A percentile compares a stretch with the other conserved stretches of the same genome.
Evolutionary conservation across 2,113 vertebrate species (phyloP).

Genomic region (Uropsilus gracilis): DNA sequence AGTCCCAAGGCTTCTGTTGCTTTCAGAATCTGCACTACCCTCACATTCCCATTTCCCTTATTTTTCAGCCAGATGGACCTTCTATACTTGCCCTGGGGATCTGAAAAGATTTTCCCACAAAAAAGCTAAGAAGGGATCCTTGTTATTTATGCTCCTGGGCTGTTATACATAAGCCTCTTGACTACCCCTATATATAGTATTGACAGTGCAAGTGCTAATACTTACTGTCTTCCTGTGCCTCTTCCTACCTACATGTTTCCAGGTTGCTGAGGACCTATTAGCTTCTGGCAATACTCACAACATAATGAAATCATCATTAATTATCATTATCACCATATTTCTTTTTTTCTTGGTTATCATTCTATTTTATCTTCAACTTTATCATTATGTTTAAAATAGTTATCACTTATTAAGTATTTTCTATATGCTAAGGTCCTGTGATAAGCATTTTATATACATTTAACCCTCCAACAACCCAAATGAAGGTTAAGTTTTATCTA

Average conservation of each 20-base stretch:
- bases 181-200: conserved; percentile 16
- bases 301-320: background rate
- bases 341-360: too few species aligned
- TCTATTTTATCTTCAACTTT: conserved; percentile 15
- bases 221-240: background rate
- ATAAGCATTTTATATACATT: conserved; percentile 37
- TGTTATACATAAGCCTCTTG: conserved; percentile 8
- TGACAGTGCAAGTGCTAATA: conserved; percentile 31
- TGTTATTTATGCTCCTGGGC: background rate
- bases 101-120: conserved; percentile 24
- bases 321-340: background rate
- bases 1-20: conserved; percentile 16
- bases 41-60: background rate
- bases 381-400: conserved; percentile 29
- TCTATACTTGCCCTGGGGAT: background rate
- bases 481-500: conserved; percentile 31
- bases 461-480: conserved; percentile 11
- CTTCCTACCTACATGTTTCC: background rate
- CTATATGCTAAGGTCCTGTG: background rate
- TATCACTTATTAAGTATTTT: conserved; percentile 48
- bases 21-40: conserved; percentile 41
- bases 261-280: conserved; percentile 29
- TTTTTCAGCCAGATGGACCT: background rate
- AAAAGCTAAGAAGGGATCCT: conserved; percentile 15
- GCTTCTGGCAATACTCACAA: background rate